phyloP scores from a whole-genome alignment of 37 sponge, comb jelly and placozoan species.

The Ianthella basta region DNA sequence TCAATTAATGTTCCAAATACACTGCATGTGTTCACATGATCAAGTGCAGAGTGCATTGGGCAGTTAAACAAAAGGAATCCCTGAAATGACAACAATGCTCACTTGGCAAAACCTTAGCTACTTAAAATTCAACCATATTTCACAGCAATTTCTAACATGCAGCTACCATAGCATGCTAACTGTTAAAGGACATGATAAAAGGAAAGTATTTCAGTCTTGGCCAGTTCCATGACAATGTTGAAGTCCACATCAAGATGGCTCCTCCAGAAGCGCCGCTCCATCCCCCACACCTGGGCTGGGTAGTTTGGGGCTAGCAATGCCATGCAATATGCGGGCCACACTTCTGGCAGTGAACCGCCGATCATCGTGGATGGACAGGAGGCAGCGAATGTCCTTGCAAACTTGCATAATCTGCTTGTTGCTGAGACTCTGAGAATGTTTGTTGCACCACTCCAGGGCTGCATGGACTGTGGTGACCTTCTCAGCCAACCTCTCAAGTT shows the following conservation, averaged over 20 bases:
- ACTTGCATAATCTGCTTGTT: conserved; percentile 31
- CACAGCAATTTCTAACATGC: too few relatives aligned
- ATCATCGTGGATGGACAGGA: conserved; percentile 75
- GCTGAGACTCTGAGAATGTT: conserved; percentile 20
- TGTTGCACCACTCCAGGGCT: conserved; percentile 56
- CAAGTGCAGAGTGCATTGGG: too few relatives aligned
- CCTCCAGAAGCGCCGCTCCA: conserved; percentile 81
- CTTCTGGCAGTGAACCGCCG: conserved; percentile 76
- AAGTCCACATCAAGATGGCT: conserved; percentile 85
- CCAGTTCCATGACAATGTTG: conserved; percentile 65
- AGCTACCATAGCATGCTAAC: too few relatives aligned
- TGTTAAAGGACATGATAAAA: neutral
- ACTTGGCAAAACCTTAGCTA: too few relatives aligned
- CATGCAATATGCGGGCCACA: conserved; percentile 93
- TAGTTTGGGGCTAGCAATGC: conserved; percentile 89
- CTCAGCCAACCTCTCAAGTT: conserved; percentile 74
- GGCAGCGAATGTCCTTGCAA: conserved; percentile 64
- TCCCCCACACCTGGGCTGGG: conserved; percentile 94
- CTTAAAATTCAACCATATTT: too few relatives aligned
- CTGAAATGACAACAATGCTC: too few relatives aligned
- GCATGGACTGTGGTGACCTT: conserved; percentile 74
- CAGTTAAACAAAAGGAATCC: too few relatives aligned
- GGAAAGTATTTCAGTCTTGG: conserved; percentile 64
- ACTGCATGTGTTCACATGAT: too few relatives aligned
- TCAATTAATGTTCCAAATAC: too few relatives aligned